Conservation (phyloP, 2,888 invertebrate species). For the Rhagophthalmus giganteus region DNA sequence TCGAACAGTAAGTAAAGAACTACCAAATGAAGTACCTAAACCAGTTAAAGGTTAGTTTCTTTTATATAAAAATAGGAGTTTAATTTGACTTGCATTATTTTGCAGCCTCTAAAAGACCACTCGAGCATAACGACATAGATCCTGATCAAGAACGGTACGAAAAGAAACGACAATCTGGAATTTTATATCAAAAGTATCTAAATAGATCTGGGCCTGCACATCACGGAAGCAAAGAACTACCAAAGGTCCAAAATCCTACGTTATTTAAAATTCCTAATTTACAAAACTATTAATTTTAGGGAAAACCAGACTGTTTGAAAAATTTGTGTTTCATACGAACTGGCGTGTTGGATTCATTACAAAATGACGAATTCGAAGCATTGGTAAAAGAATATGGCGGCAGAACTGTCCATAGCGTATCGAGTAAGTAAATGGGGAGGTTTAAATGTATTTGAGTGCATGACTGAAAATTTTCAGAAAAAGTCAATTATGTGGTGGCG, state of each 20-base stretch:
- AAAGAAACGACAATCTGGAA: constrained; percentile 65
- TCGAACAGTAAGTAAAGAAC: constrained; percentile 20
- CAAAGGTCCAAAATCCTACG: constrained; percentile 64
- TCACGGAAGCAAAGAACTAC: constrained; percentile 81
- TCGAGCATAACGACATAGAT: constrained; percentile 50
- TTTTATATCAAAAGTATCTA: constrained; percentile 74
- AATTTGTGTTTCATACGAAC: constrained; percentile 76
- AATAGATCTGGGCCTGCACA: constrained; percentile 78
- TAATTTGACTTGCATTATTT: constrained; percentile 32
- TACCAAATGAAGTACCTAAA: not conserved
- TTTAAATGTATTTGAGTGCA: not conserved
- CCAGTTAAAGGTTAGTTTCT: not conserved
- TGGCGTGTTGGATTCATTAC: constrained; percentile 86
- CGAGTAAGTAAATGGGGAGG: not conserved
- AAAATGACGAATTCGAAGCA: constrained; percentile 75
- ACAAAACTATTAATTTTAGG: constrained; percentile 55
- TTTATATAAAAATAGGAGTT: not conserved
- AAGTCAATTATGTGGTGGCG: constrained; percentile 75
- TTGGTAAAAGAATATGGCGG: constrained; percentile 82
- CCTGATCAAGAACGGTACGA: constrained; percentile 71
- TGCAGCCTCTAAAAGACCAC: constrained; percentile 48
- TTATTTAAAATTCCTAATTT: too few relatives aligned
- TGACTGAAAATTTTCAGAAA: constrained; percentile 41
- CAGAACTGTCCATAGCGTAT: constrained; percentile 58
- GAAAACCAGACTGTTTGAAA: constrained; percentile 70